Conservation (phyloP, 2,113 vertebrate genomes). For the Paradoxurus hermaphroditus region DNA sequence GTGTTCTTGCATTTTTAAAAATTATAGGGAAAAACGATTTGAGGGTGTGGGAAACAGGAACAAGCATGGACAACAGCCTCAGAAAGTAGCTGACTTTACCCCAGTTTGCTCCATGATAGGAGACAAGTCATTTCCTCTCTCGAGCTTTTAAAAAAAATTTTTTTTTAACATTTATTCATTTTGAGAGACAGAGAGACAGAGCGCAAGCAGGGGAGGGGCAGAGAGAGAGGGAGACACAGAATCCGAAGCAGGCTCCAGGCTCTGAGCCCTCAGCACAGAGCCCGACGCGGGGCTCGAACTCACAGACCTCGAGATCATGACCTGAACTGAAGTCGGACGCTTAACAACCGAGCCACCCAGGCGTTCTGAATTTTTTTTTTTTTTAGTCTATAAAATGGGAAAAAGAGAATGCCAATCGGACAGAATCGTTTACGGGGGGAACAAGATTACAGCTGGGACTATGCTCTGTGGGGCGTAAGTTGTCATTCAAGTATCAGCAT, state of each 20-base stretch:
- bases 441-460: neutral
- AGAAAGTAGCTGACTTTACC: neutral
- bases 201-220: no score
- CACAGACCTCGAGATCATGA: no score
- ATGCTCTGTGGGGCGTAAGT: neutral
- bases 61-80: neutral
- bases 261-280: no score
- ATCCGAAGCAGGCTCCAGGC: no score
- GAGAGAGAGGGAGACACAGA: no score
- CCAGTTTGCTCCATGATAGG: neutral
- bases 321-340: no score
- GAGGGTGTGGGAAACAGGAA: neutral
- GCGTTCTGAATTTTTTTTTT: neutral
- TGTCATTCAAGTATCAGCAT: accelerated
- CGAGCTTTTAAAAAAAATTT: neutral
- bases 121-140: neutral
- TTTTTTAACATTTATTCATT: no score
- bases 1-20: neutral
- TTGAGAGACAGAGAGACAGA: no score
- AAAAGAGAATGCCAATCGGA: neutral
- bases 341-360: no score
- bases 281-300: no score
- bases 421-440: no score
- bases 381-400: neutral
- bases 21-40: neutral